These are phyloP conservation scores for Scrobipalpa costella DNA, from an alignment of 2,888 invertebrate genomes.

Conservation along the genomic window DNA sequence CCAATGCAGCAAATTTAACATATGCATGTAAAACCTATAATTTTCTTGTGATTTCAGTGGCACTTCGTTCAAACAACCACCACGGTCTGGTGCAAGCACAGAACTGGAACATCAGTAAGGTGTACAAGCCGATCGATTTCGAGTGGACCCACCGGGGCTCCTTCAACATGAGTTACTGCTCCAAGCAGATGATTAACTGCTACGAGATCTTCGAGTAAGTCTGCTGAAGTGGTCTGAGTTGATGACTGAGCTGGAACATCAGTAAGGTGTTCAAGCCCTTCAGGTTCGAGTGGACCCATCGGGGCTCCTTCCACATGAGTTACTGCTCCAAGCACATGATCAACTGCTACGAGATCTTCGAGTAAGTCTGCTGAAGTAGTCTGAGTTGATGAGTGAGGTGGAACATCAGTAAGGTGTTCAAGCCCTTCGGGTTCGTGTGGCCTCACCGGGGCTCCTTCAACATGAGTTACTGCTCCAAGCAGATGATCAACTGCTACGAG, in stretches of 20 bases:
- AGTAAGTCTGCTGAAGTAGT: slow-evolving; percentile 33
- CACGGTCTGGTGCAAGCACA: background rate
- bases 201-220: slow-evolving; percentile 43
- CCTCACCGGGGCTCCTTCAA: slow-evolving; percentile 45
- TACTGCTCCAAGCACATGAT: slow-evolving; percentile 41
- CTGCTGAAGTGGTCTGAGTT: no score
- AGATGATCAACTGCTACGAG: slow-evolving; percentile 47
- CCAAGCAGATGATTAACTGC: slow-evolving; percentile 43
- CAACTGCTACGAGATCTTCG: slow-evolving; percentile 45
- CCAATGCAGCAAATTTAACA: no score
- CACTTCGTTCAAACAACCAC: background rate
- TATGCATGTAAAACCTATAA: no score
- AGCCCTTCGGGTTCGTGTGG: slow-evolving; percentile 35
- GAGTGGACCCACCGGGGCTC: slow-evolving; percentile 42
- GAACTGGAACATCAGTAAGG: background rate
- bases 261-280: slow-evolving; percentile 32
- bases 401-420: slow-evolving; percentile 30
- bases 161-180: slow-evolving; percentile 44
- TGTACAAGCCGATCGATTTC: slow-evolving; percentile 36
- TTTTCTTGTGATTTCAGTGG: background rate
- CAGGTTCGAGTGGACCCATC: slow-evolving; percentile 38
- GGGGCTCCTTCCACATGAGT: slow-evolving; percentile 45
- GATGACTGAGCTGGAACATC: background rate
- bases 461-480: slow-evolving; percentile 39
- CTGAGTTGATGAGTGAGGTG: no score